Percentiles rank a stretch among this genome's conserved stretches.
Evolutionary conservation across 2,113 vertebrate genomes (phyloP).

Genomic region (Cepphus grylle): DNA sequence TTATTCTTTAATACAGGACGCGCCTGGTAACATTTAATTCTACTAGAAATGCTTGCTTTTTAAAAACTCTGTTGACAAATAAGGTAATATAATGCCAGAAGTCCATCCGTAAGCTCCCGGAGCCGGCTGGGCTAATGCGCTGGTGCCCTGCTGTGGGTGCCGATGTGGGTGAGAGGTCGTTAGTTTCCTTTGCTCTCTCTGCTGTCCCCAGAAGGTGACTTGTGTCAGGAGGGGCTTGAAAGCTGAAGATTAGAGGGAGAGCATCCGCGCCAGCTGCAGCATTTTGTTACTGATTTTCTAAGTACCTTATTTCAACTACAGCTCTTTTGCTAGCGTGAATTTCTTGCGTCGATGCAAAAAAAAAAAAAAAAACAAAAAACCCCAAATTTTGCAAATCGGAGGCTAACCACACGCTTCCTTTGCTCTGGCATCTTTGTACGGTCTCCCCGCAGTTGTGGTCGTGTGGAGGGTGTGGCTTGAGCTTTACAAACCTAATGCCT

Average conservation of each 20-base stretch:
- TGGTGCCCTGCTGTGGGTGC: neutral
- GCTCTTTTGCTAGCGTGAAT: neutral
- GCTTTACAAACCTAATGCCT: neutral
- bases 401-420: neutral
- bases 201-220: neutral
- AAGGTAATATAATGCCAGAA: neutral
- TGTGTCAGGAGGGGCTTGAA: neutral
- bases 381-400: neutral
- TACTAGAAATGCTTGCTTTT: neutral
- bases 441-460: neutral
- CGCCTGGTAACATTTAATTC: neutral
- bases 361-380: neutral
- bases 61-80: neutral
- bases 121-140: accelerated
- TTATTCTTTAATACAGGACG: neutral
- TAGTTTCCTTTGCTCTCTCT: neutral
- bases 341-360: neutral
- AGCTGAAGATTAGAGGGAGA: neutral
- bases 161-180: neutral
- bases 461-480: neutral
- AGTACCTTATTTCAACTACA: neutral
- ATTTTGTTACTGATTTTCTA: neutral
- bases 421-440: neutral
- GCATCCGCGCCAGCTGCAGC: neutral
- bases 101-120: neutral